phyloP scores from a whole-genome alignment of 2,888 invertebrate species.

The Drosophila subsilvestris region DNA sequence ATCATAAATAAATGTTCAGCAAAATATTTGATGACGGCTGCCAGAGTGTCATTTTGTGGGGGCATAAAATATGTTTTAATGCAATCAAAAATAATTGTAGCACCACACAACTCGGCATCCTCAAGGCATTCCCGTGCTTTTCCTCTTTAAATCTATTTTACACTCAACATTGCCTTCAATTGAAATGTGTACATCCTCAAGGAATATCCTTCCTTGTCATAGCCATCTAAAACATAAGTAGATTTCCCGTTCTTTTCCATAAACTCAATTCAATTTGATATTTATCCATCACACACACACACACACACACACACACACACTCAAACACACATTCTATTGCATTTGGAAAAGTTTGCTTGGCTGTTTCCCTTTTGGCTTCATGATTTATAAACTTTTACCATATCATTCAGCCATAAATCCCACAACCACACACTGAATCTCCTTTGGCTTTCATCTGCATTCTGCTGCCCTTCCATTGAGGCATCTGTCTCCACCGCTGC shows the following conservation, averaged over 20 bases:
- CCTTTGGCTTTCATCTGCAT: neutral
- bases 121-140: too few relatives aligned
- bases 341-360: constrained; percentile 21
- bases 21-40: too few relatives aligned
- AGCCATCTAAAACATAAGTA: neutral
- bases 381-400: constrained; percentile 33
- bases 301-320: neutral
- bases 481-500: neutral
- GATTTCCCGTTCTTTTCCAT: constrained; percentile 2
- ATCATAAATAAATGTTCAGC: too few relatives aligned
- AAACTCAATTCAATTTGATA: constrained; percentile 9
- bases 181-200: too few relatives aligned
- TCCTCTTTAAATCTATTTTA: neutral
- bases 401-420: constrained; percentile 12
- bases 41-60: too few relatives aligned
- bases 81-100: too few relatives aligned
- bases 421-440: neutral
- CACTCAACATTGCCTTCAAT: neutral
- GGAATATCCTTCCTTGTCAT: neutral
- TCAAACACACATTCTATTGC: neutral
- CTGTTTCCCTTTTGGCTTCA: neutral
- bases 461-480: too few relatives aligned
- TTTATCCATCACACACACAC: constrained; percentile 3
- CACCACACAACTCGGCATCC: too few relatives aligned
- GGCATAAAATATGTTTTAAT: too few relatives aligned